A percentile compares a stretch with the other conserved stretches of the same genome.
Evolutionary conservation across 2,113 vertebrate species (phyloP).

Genomic region (Mormoops blainvillei): DNA sequence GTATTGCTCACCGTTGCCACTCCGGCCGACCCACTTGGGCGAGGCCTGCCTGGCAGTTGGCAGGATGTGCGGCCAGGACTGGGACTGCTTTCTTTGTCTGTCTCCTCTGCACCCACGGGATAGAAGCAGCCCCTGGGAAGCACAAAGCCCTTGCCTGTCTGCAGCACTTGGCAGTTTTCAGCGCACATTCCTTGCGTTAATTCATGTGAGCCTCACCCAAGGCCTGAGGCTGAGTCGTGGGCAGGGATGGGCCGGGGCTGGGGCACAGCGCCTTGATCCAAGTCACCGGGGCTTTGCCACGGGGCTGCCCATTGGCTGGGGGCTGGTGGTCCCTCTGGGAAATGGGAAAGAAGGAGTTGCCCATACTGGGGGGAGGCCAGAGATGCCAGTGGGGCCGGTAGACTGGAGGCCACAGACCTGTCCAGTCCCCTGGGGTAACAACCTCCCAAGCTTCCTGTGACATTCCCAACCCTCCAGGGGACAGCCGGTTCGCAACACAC

Average conservation of each 20-base stretch:
- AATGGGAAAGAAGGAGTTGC: neutral
- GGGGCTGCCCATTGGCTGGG: neutral
- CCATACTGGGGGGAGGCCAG: neutral
- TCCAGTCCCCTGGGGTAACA: too few species aligned
- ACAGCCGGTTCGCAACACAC: neutral
- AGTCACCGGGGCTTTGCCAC: neutral
- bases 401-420: neutral
- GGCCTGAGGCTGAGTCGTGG: neutral
- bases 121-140: neutral
- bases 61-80: neutral
- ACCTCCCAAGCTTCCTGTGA: neutral
- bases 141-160: neutral
- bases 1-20: neutral
- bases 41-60: neutral
- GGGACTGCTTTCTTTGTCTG: neutral
- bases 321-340: neutral
- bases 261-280: neutral
- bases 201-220: constrained; percentile 4
- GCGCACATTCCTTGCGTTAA: neutral
- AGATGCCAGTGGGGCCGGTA: neutral
- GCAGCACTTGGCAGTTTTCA: neutral
- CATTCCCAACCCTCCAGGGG: too few species aligned
- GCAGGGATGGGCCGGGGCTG: neutral
- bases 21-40: neutral
- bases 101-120: neutral